A percentile compares a stretch with the other conserved stretches of the same genome.
phyloP scores from a whole-genome alignment of 2,797 vertebrate species.

The Chelidonichthys spinosus region DNA sequence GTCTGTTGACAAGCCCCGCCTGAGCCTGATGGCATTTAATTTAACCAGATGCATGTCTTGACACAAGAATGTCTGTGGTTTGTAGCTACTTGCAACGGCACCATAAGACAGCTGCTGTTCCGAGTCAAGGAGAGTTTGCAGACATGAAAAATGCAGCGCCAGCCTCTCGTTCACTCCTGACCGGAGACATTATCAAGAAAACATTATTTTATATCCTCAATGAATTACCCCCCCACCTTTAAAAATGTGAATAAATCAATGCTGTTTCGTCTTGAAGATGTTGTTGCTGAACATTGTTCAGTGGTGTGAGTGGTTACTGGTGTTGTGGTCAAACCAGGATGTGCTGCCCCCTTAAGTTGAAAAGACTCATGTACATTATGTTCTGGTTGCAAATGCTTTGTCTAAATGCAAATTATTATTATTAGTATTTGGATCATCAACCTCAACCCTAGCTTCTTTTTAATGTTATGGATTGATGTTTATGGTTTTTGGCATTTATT shows the following conservation, averaged over 20 bases:
- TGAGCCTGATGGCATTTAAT: neutral
- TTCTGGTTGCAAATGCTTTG: neutral
- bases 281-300: neutral
- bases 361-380: constrained; percentile 2
- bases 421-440: too few relatives aligned
- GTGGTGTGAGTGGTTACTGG: neutral
- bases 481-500: too few relatives aligned
- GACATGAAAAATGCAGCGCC: neutral
- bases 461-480: too few relatives aligned
- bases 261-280: neutral
- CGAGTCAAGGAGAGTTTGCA: neutral
- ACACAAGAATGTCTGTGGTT: neutral
- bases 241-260: neutral
- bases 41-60: neutral
- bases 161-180: neutral
- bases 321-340: neutral
- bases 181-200: neutral
- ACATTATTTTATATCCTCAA: neutral
- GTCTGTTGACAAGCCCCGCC: neutral
- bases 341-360: constrained; percentile 38
- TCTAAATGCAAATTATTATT: too few relatives aligned
- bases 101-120: neutral
- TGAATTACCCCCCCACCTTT: neutral
- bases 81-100: neutral
- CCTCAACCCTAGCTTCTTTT: too few relatives aligned